A percentile compares a stretch with the other conserved stretches of the same genome.
Evolutionary conservation across 2,113 vertebrate species (phyloP).

Genomic region (Melanerpes aurifrons): DNA sequence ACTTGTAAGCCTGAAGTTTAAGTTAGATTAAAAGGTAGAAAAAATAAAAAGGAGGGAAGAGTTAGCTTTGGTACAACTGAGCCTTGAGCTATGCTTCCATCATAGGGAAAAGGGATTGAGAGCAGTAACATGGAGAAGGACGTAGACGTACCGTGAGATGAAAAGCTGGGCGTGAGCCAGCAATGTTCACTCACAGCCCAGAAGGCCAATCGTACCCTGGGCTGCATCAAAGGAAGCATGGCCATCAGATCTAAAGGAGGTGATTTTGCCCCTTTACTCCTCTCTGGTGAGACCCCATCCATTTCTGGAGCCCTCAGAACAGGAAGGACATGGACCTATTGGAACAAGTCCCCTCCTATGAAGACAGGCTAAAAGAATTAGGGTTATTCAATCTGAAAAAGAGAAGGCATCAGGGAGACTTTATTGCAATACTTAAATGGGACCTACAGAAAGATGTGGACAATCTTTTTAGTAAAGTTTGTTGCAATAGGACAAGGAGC

Average conservation of each 20-base stretch:
- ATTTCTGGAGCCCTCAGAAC: neutral
- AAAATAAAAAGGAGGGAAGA: neutral
- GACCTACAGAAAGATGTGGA: neutral
- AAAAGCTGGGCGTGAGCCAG: neutral
- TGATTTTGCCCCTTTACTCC: neutral
- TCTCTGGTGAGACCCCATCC: neutral
- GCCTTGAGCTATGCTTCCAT: neutral
- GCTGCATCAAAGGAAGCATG: neutral
- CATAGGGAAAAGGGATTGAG: neutral
- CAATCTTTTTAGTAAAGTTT: neutral
- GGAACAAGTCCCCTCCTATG: neutral
- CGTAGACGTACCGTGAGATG: neutral
- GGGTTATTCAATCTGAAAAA: neutral
- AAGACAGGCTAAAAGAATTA: neutral
- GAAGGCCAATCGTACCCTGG: neutral
- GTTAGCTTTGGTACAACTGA: neutral
- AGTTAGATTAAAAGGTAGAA: neutral
- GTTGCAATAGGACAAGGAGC: no score
- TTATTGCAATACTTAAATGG: neutral
- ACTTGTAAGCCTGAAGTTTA: neutral
- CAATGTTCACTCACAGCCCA: neutral
- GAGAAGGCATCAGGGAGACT: neutral
- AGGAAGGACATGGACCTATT: neutral
- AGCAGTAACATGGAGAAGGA: neutral
- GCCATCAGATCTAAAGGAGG: neutral